Conservation (phyloP, 2,113 vertebrate species). For the Rhombomys opimus region DNA sequence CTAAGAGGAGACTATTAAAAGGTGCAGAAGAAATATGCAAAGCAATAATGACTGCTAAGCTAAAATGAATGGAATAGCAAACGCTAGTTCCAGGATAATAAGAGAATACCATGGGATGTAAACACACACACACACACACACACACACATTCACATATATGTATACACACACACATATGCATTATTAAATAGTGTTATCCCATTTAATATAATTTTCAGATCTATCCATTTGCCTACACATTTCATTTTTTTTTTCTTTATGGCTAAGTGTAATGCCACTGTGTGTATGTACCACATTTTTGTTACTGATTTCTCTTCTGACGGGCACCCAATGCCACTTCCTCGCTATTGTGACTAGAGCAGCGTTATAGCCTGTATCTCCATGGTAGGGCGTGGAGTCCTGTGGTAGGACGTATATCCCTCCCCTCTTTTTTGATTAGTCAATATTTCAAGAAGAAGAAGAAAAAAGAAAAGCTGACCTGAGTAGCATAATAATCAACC, state of each 20-base stretch:
- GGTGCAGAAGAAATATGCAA: not conserved
- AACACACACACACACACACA: not conserved
- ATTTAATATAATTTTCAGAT: not conserved
- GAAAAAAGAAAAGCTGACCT: not conserved
- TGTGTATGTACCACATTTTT: not conserved
- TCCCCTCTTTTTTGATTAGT: not conserved
- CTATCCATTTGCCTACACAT: not conserved
- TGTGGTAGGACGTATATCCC: not conserved
- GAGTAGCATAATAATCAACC: not conserved
- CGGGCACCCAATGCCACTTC: too few species aligned
- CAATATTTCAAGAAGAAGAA: not conserved
- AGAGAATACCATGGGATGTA: not conserved
- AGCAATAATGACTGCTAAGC: not conserved
- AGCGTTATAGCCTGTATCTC: not conserved
- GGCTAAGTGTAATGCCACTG: not conserved
- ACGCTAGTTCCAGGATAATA: not conserved
- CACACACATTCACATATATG: not conserved
- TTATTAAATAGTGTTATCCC: not conserved
- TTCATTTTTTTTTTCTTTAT: not conserved
- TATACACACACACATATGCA: not conserved
- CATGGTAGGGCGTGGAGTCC: not conserved
- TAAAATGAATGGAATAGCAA: not conserved
- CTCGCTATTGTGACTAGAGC: not conserved
- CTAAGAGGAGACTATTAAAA: not conserved
- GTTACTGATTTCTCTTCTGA: too few species aligned